Base-by-base conservation (phyloP, 2,888 invertebrate species). In the Dioctria linearis region DNA sequence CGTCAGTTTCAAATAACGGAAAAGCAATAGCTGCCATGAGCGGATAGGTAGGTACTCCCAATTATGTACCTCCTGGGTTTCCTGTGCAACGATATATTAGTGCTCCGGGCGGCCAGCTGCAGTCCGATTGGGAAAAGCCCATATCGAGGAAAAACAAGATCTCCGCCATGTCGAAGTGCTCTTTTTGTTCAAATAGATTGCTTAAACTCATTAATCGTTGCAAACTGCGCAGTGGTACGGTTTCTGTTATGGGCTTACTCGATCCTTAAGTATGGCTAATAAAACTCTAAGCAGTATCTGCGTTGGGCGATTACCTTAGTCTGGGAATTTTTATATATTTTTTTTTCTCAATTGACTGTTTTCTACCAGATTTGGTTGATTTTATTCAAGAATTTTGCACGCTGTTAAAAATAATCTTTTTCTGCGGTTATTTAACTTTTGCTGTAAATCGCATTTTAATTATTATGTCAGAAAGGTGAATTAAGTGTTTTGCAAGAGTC, bases 141-240 rank as follows among this genome's bases (percentile, higher is more conserved):
- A 9, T 37, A 13, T 51, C 37, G 4, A 8, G 11, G n/a, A 54
- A 54, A 54, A 71, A 54, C 51, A 3, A 54, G 37, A 39, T 54
- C 37, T 51, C 67, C 40, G 40, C 37, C 39, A 71, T 54, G 54
- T 49, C 8, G 54, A 43, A 11, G 5, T 69, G 11, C 46, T 49
- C 9, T 54, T 71, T 71, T 51, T 71, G 40, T 4, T 11, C 49
- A 9, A 51, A 54, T 71, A 71, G 51, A 71, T 54, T 51, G 49
- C 49, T 54, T 54, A 11, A 63, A 3, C 6, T 54, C 54, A 71
- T 71, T 54, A 71, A 54, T 54, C 71, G 43, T 46, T 67, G 25
- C 37, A 67, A 9, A 42, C 67, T 25, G 25, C 3, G 49, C 67
- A 9, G 13, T 46, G 43, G 66, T 42, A 67, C 43, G 43, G 46